Evolutionary conservation across 1,140 invertebrate genomes (phyloP).

Genomic region (Tetramorium parvispinum): DNA sequence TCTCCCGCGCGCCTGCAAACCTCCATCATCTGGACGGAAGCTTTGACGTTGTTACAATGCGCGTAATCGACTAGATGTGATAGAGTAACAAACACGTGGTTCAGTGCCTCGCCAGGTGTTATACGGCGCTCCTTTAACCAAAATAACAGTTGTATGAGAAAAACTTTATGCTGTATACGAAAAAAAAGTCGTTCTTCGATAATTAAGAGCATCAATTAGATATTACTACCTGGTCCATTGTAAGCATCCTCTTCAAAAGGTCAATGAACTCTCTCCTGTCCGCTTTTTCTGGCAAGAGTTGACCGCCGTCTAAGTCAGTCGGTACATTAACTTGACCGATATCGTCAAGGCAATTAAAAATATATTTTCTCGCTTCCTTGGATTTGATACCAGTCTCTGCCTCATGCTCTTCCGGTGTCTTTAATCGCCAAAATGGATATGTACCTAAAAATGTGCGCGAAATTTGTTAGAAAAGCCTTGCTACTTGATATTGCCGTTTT

Average conservation of each 20-base stretch:
- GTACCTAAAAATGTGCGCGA: slow-evolving; percentile 85
- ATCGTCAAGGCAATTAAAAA: slow-evolving; percentile 99
- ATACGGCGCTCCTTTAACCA: slow-evolving; percentile 93
- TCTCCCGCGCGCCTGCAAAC: slow-evolving; percentile 91
- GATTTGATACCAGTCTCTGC: slow-evolving; percentile 99
- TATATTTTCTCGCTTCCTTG: slow-evolving; percentile 99
- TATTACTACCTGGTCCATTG: slow-evolving; percentile 96
- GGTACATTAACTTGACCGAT: slow-evolving; percentile 99
- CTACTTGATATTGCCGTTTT: neutral
- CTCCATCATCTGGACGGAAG: slow-evolving; percentile 98
- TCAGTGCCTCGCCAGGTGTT: slow-evolving; percentile 97
- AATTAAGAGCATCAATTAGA: slow-evolving; percentile 80
- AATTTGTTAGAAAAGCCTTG: neutral
- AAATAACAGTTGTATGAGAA: slow-evolving; percentile 5
- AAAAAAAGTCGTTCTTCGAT: neutral
- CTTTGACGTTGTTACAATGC: slow-evolving; percentile 98
- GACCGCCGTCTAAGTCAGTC: slow-evolving; percentile 97
- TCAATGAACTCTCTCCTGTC: slow-evolving; percentile 98
- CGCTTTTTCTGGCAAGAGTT: slow-evolving; percentile 97
- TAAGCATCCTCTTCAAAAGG: slow-evolving; percentile 98
- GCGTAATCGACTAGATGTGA: slow-evolving; percentile 98
- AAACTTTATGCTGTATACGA: neutral
- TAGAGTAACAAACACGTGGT: slow-evolving; percentile 97
- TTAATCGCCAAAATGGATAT: slow-evolving; percentile 98
- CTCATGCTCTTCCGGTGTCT: slow-evolving; percentile 99